Base-by-base conservation (phyloP, 2,888 invertebrate genomes). In the Euplexia lucipara region DNA sequence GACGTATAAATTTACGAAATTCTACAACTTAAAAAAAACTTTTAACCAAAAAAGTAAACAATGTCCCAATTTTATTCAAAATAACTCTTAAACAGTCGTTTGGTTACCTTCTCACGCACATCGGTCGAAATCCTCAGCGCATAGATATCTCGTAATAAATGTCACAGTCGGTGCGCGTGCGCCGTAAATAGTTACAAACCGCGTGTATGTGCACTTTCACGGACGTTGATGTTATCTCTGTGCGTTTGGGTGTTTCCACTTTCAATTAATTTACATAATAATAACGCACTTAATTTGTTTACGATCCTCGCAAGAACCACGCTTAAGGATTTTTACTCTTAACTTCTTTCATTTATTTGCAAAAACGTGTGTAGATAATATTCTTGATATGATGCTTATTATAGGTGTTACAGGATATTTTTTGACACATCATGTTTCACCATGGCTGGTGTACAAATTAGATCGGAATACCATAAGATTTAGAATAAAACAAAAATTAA, bases 151-250 rank as follows among this genome's bases (percentile, higher is more conserved):
- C 60, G 41, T 45, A 26, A 52, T 47, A 42, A 37, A 45, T 69
- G 57, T 7, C 48, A 44, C 44, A 73, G 49, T 75, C 63, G 4
- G 34, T 42, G 41, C 53, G 60, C 59, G 71, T 57, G 45, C 42
- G 32, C 42, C 57, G 74, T 75, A 66, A 70, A 75, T 42, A 66
- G 14, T 9, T n/a, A n/a, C n/a, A n/a, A n/a, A n/a, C n/a, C n/a
- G n/a, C 10, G n/a, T 1, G 45, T 47, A n/a, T 48, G 62, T 44
- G n/a, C 51, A 64, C 74, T 74, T 74, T 75, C 75, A 42, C 60
- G 71, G 53, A 60, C 56, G 34, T 37, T 51, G 70, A 60, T 66
- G 53, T 47, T 53, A 66, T 75, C 71, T 70, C 47, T 18, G 12
- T 12, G 2, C 20, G 39, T 75, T 57, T 49, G 37, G 37, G 14